Percentiles rank a stretch among this genome's conserved stretches.
phyloP scores from a whole-genome alignment of 2,888 invertebrate genomes.

The Polyommatus icarus region DNA sequence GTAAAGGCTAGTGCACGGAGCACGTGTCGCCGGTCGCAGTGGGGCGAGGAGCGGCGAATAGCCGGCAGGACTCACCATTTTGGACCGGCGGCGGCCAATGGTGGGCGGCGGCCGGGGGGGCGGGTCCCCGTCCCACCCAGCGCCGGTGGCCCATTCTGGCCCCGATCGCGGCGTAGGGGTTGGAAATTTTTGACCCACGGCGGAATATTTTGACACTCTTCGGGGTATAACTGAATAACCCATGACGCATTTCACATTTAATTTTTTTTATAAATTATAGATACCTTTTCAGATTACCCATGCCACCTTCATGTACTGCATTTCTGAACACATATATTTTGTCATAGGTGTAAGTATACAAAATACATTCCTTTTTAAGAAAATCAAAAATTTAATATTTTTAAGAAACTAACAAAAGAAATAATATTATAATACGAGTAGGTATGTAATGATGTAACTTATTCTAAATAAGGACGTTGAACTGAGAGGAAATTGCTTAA shows the following conservation, averaged over 20 bases:
- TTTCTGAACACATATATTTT: background rate
- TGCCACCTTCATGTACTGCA: background rate
- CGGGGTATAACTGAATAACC: background rate
- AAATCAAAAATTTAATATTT: background rate
- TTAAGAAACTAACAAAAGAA: background rate
- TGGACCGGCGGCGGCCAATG: conserved; percentile 55
- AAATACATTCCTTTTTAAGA: background rate
- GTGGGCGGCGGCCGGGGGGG: conserved; percentile 54
- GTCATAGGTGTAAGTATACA: background rate
- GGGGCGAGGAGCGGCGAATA: conserved; percentile 63
- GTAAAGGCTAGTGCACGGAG: conserved; percentile 64
- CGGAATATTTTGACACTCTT: conserved; percentile 18
- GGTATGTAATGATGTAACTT: background rate
- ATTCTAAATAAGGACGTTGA: background rate
- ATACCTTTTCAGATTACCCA: background rate
- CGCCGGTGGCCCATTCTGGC: conserved; percentile 48
- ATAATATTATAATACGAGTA: background rate
- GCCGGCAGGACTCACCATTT: conserved; percentile 55
- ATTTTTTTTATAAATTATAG: background rate
- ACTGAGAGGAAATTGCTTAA: conserved; percentile 8
- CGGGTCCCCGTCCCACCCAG: conserved; percentile 60
- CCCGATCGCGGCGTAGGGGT: conserved; percentile 55
- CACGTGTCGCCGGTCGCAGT: conserved; percentile 58
- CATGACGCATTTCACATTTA: background rate
- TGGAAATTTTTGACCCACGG: conserved; percentile 41